Evolutionary conservation across 1,140 invertebrate species (phyloP), one percentile per base, ranked within the genome.

Genomic region (Drosophila nikananu): DNA sequence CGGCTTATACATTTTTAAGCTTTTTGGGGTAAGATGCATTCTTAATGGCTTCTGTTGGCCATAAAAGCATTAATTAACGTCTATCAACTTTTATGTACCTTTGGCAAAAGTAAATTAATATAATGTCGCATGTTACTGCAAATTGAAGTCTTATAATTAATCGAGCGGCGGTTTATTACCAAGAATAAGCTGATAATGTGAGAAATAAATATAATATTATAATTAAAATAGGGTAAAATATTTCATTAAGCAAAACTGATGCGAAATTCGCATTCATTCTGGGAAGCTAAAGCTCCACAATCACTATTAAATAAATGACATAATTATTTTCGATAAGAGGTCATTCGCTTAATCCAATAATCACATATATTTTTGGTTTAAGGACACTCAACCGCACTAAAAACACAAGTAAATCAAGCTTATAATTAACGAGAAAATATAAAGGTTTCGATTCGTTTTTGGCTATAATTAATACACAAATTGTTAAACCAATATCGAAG

Each of bases 401-500:
- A 48, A 60, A 30, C 13, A 3, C 39, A 49, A 49, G 58, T 19
- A 49, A 60, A 49, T 49, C 42, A 30, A 51, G 44, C 46, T 49
- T 27, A 21, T 51, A 49, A 51, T 51, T 32, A 19, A 30, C 44
- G 44, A 9, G 15, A 5, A 61, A 32, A 32, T 17, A 27, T 44
- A 58, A n/a, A 30, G 44, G 30, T 67, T 54, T 41, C 44, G 17
- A 17, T 23, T 19, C 39, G 17, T 35, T 73, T 58, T 30, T 13
- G 13, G 10, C 19, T 79, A 61, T 61, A 79, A 76, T 80, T 66
- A 71, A 80, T 80, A 21, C 49, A 67, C 76, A 80, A 83, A 83
- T 83, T 83, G 71, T 71, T 67, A 67, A 83, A 80, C 58, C 78
- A 79, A 80, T 52, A 82, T 32, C 61, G 68, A 71, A 66, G 55